Percentiles rank a stretch among this genome's conserved stretches.
Evolutionary conservation across 2,113 vertebrate species (phyloP).

Genomic region (Coryphaenoides rupestris): DNA sequence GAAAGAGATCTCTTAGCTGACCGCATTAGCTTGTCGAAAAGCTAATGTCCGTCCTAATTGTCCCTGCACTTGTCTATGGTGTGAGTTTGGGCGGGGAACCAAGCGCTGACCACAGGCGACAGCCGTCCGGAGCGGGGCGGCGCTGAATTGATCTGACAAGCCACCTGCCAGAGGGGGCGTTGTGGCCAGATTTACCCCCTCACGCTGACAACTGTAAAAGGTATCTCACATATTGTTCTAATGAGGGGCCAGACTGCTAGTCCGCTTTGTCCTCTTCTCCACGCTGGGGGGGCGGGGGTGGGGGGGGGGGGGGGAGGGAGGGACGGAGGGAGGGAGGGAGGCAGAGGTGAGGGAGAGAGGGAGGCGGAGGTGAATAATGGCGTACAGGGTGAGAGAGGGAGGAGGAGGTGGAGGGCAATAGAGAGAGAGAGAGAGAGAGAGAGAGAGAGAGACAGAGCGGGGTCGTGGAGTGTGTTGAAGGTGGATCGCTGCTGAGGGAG

Average conservation of each 20-base stretch:
- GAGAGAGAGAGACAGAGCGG: neutral
- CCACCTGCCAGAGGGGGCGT: constrained; percentile 52
- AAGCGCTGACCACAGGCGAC: constrained; percentile 60
- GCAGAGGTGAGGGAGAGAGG: neutral
- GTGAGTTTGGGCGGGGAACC: constrained; percentile 43
- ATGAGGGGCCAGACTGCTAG: constrained; percentile 61
- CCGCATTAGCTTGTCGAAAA: too few relatives aligned
- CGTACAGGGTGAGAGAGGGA: neutral
- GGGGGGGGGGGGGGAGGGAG: neutral
- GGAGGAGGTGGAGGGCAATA: neutral
- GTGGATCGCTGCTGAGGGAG: too few relatives aligned
- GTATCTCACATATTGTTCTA: constrained; percentile 74
- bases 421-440: too few relatives aligned
- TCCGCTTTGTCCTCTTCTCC: constrained; percentile 54
- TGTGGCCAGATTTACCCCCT: constrained; percentile 60
- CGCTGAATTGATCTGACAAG: constrained; percentile 68
- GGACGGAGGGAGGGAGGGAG: neutral
- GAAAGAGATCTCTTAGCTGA: too few relatives aligned
- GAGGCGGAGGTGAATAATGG: neutral
- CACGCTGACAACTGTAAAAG: constrained; percentile 71
- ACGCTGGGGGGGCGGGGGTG: constrained; percentile 5
- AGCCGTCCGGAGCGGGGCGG: constrained; percentile 58
- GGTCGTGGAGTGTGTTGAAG: too few relatives aligned
- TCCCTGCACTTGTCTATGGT: too few relatives aligned
- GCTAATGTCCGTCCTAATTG: too few relatives aligned